These are phyloP conservation scores for Budorcas taxicolor DNA, from an alignment of 2,113 vertebrate species.

Conservation along the genomic window DNA sequence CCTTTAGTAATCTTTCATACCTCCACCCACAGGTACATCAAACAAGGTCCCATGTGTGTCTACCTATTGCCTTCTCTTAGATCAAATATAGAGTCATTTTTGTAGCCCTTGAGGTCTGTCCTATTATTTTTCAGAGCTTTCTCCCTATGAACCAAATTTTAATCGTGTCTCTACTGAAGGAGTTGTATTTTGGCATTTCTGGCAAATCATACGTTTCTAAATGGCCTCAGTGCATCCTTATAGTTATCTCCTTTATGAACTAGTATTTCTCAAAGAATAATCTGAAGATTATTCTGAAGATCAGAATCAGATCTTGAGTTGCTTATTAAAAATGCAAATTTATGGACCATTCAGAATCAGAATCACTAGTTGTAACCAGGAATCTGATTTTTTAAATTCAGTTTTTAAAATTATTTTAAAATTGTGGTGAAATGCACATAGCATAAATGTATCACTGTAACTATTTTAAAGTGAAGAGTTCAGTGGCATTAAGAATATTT, in stretches of 20 bases:
- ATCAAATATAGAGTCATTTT: background rate
- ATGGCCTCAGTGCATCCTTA: background rate
- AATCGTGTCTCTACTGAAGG: background rate
- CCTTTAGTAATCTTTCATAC: conserved; percentile 42
- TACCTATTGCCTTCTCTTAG: background rate
- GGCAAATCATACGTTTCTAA: background rate
- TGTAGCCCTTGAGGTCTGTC: background rate
- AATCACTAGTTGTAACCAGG: background rate
- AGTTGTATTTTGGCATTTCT: background rate
- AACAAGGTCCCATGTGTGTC: background rate
- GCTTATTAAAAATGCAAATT: conserved; percentile 10
- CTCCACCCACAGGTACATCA: conserved; percentile 53
- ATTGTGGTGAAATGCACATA: background rate
- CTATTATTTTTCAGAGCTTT: background rate
- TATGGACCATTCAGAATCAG: background rate
- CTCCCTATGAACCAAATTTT: background rate
- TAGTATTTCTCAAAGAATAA: background rate
- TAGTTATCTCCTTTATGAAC: background rate
- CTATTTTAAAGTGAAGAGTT: background rate
- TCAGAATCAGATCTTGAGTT: background rate
- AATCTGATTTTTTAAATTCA: background rate
- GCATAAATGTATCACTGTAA: background rate
- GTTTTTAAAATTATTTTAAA: background rate
- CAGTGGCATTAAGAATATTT: background rate
- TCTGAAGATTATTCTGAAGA: conserved; percentile 9